Conservation (phyloP, 30 jellyfish, hydroid and myxozoan species). For the Hydractinia symbiolongicarpus region DNA sequence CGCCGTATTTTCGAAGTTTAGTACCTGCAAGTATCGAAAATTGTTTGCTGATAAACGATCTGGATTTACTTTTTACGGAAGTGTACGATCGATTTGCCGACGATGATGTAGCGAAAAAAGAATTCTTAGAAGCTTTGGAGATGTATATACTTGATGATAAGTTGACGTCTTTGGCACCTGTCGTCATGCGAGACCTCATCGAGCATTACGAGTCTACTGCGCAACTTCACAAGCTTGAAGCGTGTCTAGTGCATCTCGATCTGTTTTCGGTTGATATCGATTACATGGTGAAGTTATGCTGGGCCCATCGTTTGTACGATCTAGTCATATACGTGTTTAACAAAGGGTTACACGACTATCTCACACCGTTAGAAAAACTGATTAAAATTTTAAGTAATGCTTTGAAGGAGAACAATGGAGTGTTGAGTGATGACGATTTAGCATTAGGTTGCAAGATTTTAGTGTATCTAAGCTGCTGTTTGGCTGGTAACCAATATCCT, state of each 20-base stretch:
- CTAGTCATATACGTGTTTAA: constrained; percentile 85
- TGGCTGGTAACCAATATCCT: constrained; percentile 97
- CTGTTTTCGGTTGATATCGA: constrained; percentile 76
- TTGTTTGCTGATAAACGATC: constrained; percentile 60
- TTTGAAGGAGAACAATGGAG: constrained; percentile 39
- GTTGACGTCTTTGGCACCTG: constrained; percentile 55
- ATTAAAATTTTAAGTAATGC: constrained; percentile 52
- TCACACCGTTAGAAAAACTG: constrained; percentile 92
- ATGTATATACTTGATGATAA: constrained; percentile 68
- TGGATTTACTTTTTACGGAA: constrained; percentile 68
- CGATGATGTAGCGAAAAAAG: constrained; percentile 70
- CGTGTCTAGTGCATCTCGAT: constrained; percentile 85
- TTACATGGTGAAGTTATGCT: constrained; percentile 90
- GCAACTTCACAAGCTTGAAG: constrained; percentile 62
- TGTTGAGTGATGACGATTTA: constrained; percentile 29
- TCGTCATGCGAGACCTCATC: constrained; percentile 92
- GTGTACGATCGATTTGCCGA: constrained; percentile 85
- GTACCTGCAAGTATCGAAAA: constrained; percentile 80
- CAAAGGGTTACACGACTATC: constrained; percentile 78
- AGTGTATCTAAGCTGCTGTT: constrained; percentile 91
- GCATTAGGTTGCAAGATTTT: constrained; percentile 76
- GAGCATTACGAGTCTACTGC: constrained; percentile 79
- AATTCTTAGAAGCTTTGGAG: constrained; percentile 79
- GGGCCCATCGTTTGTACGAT: constrained; percentile 93
- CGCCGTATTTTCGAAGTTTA: constrained; percentile 59